phyloP scores from a whole-genome alignment of 2,888 invertebrate species.

The Napeogenes sylphis region DNA sequence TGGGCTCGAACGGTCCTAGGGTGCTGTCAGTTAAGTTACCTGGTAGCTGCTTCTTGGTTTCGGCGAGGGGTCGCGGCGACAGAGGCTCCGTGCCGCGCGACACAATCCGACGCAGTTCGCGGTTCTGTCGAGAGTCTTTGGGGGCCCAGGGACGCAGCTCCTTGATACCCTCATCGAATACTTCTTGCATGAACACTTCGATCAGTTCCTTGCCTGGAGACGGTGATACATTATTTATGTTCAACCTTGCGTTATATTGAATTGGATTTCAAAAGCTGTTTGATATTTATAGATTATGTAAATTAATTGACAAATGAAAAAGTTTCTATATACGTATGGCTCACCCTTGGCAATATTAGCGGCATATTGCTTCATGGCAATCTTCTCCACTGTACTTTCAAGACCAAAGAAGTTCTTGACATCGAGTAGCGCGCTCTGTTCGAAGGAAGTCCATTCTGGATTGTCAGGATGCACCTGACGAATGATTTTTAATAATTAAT shows the following conservation, averaged over 20 bases:
- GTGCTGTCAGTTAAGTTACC: slow-evolving; percentile 36
- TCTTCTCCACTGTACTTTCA: slow-evolving; percentile 95
- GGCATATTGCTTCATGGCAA: slow-evolving; percentile 97
- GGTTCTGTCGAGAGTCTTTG: slow-evolving; percentile 46
- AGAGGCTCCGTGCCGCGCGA: slow-evolving; percentile 57
- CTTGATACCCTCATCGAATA: slow-evolving; percentile 85
- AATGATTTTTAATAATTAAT: neutral
- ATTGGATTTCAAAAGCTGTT: neutral
- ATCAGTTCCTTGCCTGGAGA: slow-evolving; percentile 92
- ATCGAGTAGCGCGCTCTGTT: slow-evolving; percentile 93
- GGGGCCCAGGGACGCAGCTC: slow-evolving; percentile 80
- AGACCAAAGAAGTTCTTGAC: slow-evolving; percentile 97
- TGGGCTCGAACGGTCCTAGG: too few relatives aligned
- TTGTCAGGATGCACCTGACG: slow-evolving; percentile 95
- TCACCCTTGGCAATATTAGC: slow-evolving; percentile 86
- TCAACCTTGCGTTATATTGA: too few relatives aligned
- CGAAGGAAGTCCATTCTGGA: slow-evolving; percentile 96
- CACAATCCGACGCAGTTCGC: slow-evolving; percentile 51
- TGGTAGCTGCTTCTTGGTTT: slow-evolving; percentile 40
- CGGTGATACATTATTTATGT: too few relatives aligned
- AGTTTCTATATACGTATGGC: neutral
- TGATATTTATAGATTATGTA: slow-evolving; percentile 6
- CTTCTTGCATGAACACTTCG: slow-evolving; percentile 89
- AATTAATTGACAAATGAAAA: neutral
- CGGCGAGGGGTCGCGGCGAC: slow-evolving; percentile 44